phyloP scores from a whole-genome alignment of 1,140 invertebrate species.

The Patella vulgata region DNA sequence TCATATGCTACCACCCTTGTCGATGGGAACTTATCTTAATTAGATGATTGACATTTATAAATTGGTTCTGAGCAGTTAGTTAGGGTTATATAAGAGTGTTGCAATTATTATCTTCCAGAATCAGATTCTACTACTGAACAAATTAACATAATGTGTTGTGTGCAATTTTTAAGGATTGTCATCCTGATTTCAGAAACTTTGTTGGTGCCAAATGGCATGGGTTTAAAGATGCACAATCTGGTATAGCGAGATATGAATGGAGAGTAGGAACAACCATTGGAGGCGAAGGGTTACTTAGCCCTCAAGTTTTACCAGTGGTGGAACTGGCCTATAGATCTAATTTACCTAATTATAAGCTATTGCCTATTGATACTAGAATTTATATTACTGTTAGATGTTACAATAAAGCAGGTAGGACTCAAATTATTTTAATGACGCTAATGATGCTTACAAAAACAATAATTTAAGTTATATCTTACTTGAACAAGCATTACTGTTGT shows the following conservation, averaged over 20 bases:
- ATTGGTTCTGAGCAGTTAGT: too few relatives aligned
- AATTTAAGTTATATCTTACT: too few relatives aligned
- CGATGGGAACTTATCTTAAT: too few relatives aligned
- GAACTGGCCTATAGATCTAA: conserved; percentile 11
- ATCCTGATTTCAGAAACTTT: conserved; percentile 29
- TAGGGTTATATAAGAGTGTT: too few relatives aligned
- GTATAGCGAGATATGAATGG: conserved; percentile 36
- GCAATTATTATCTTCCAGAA: too few relatives aligned
- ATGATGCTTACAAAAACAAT: too few relatives aligned
- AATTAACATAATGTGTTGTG: too few relatives aligned
- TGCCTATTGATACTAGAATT: conserved; percentile 29
- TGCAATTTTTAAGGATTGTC: too few relatives aligned
- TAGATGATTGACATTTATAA: too few relatives aligned
- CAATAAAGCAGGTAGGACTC: conserved; percentile 36
- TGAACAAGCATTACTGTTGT: too few relatives aligned
- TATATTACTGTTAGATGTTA: conserved; percentile 38
- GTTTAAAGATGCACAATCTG: conserved; percentile 39
- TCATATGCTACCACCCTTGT: too few relatives aligned
- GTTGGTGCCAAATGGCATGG: conserved; percentile 38
- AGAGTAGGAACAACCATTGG: conserved; percentile 34
- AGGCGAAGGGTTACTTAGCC: conserved; percentile 25
- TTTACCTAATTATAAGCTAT: not conserved
- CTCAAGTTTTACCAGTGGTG: conserved; percentile 18
- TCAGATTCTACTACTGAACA: too few relatives aligned
- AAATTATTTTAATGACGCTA: not conserved